These are phyloP conservation scores for Campoletis raptor DNA, from an alignment of 2,888 invertebrate species.

Conservation along the genomic window DNA sequence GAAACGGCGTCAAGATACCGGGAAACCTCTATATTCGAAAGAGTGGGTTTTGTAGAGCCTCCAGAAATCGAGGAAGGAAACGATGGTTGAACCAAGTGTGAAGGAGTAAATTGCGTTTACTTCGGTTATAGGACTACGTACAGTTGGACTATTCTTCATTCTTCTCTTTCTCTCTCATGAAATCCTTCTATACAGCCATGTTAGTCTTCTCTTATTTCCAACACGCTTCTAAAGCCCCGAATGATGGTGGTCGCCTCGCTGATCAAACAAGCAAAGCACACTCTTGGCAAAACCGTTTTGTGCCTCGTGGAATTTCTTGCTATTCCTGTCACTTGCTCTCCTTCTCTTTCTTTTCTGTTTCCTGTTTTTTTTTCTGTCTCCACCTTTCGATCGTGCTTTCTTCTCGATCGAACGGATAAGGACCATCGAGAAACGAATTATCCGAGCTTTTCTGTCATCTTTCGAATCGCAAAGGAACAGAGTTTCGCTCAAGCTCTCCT, in stretches of 20 bases:
- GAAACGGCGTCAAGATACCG: conserved; percentile 32
- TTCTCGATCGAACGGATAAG: conserved; percentile 54
- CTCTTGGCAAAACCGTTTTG: conserved; percentile 14
- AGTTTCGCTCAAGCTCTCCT: background rate
- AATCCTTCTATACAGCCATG: background rate
- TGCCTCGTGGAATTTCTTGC: conserved; percentile 42
- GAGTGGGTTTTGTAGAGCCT: conserved; percentile 12
- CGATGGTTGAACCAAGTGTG: conserved; percentile 46
- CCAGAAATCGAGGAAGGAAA: conserved; percentile 1
- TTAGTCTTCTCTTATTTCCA: conserved; percentile 13
- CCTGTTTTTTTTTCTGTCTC: background rate
- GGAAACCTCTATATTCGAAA: background rate
- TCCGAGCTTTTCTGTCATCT: conserved; percentile 42
- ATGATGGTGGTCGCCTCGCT: conserved; percentile 28
- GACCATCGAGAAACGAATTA: conserved; percentile 65
- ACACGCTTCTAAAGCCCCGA: conserved; percentile 28
- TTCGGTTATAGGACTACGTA: conserved; percentile 49
- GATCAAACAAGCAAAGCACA: conserved; percentile 50
- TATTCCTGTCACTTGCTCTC: conserved; percentile 22
- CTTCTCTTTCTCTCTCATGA: conserved; percentile 7
- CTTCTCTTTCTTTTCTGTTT: background rate
- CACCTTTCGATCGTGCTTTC: conserved; percentile 36
- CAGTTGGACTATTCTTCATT: conserved; percentile 16
- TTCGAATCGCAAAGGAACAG: background rate
- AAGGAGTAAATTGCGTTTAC: conserved; percentile 65